phyloP scores from a whole-genome alignment of 1,140 invertebrate species.

The Drosophila auraria region DNA sequence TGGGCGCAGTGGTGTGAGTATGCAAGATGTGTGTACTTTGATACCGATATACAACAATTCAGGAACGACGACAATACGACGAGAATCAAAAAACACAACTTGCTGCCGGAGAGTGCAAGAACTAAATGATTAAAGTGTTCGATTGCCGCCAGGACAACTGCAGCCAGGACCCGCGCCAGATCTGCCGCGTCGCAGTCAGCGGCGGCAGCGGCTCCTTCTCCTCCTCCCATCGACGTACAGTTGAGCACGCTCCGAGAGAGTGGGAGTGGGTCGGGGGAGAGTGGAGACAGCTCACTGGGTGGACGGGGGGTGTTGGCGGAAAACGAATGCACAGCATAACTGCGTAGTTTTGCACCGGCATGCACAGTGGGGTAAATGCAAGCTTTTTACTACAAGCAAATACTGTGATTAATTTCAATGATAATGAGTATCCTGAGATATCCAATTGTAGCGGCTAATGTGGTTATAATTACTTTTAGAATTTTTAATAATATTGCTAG shows the following conservation, averaged over 20 bases:
- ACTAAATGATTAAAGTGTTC: constrained; percentile 84
- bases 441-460: background rate
- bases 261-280: constrained; percentile 20
- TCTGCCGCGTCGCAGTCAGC: constrained; percentile 34
- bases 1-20: constrained; percentile 56
- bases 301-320: constrained; percentile 11
- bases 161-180: constrained; percentile 67
- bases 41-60: constrained; percentile 82
- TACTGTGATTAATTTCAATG: background rate
- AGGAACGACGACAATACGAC: constrained; percentile 80
- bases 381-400: background rate
- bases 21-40: constrained; percentile 76
- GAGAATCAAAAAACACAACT: constrained; percentile 85
- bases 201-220: constrained; percentile 35
- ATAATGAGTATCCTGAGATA: background rate
- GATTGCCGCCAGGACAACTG: constrained; percentile 80
- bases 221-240: constrained; percentile 49
- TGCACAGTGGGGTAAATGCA: constrained; percentile 30
- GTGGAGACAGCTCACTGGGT: constrained; percentile 9
- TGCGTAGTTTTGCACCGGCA: constrained; percentile 65
- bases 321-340: constrained; percentile 57
- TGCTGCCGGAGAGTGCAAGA: constrained; percentile 85
- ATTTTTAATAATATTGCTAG: too few relatives aligned
- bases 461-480: too few relatives aligned
- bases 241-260: constrained; percentile 39